phyloP scores from a whole-genome alignment of 2,888 invertebrate genomes.

The Pteria penguin region DNA sequence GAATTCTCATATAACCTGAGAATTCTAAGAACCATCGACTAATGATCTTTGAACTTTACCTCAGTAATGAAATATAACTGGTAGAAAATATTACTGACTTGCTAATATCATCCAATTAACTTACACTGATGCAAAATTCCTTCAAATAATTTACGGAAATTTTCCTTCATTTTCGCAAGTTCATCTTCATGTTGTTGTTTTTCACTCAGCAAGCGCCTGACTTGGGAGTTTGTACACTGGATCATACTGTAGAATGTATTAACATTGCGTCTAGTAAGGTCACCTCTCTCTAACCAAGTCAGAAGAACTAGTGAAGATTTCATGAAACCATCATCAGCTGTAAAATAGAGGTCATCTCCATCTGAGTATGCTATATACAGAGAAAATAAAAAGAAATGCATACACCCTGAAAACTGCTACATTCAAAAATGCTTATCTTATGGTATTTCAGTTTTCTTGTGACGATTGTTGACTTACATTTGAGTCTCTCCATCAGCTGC shows the following conservation, averaged over 20 bases:
- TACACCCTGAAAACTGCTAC: no score
- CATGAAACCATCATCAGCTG: conserved; percentile 89
- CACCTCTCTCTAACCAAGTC: conserved; percentile 95
- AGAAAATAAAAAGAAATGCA: no score
- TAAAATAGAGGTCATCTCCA: no score
- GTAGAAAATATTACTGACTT: background rate
- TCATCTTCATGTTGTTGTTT: conserved; percentile 94
- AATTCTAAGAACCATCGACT: background rate
- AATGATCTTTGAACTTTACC: background rate
- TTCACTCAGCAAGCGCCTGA: conserved; percentile 90
- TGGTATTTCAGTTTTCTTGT: no score
- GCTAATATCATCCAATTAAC: conserved; percentile 80
- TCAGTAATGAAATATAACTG: background rate
- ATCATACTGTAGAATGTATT: conserved; percentile 97
- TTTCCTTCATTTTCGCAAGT: conserved; percentile 90
- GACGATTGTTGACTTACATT: conserved; percentile 82
- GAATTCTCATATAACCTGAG: no score
- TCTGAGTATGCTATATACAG: no score
- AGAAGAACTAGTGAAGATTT: conserved; percentile 92
- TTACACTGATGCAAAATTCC: conserved; percentile 94
- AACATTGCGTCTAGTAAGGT: conserved; percentile 94
- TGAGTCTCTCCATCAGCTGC: conserved; percentile 89
- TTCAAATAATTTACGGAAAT: conserved; percentile 91
- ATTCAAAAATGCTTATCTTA: no score
- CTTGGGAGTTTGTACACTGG: conserved; percentile 93